phyloP scores from a whole-genome alignment of 2,888 invertebrate species.

The Pimpla rufipes region DNA sequence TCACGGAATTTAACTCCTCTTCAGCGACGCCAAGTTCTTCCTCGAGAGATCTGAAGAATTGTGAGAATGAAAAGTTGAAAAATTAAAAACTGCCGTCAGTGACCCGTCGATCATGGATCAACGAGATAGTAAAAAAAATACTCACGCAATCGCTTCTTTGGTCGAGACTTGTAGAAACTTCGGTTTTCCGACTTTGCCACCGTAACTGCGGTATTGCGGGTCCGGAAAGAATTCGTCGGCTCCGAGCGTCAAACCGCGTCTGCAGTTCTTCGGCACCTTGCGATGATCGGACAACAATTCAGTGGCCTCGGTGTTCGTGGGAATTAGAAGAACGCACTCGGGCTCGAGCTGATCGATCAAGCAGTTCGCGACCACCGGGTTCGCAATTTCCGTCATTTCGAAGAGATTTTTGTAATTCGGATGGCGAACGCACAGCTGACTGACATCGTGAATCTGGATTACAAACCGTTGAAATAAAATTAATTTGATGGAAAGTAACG shows the following conservation, averaged over 20 bases:
- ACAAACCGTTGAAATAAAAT: background rate
- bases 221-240: slow-evolving; percentile 91
- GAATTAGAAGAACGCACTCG: slow-evolving; percentile 92
- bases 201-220: slow-evolving; percentile 92
- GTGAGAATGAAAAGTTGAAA: background rate
- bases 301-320: slow-evolving; percentile 89
- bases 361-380: slow-evolving; percentile 93
- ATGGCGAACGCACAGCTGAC: slow-evolving; percentile 85
- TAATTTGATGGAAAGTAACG: background rate
- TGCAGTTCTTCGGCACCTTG: slow-evolving; percentile 90
- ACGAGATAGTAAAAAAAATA: slow-evolving; percentile 27
- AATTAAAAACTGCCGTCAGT: background rate
- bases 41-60: slow-evolving; percentile 73
- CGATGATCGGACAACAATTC: slow-evolving; percentile 88
- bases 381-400: slow-evolving; percentile 90
- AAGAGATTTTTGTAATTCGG: slow-evolving; percentile 87
- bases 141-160: slow-evolving; percentile 88
- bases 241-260: slow-evolving; percentile 89
- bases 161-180: slow-evolving; percentile 90
- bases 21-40: slow-evolving; percentile 76
- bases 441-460: slow-evolving; percentile 85
- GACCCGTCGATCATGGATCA: background rate
- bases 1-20: slow-evolving; percentile 65
- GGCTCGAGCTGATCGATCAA: slow-evolving; percentile 92
- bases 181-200: slow-evolving; percentile 86